Evolutionary conservation across 2,888 invertebrate genomes (phyloP), one percentile per base, ranked within the genome.

Genomic region (Andrena dorsata): DNA sequence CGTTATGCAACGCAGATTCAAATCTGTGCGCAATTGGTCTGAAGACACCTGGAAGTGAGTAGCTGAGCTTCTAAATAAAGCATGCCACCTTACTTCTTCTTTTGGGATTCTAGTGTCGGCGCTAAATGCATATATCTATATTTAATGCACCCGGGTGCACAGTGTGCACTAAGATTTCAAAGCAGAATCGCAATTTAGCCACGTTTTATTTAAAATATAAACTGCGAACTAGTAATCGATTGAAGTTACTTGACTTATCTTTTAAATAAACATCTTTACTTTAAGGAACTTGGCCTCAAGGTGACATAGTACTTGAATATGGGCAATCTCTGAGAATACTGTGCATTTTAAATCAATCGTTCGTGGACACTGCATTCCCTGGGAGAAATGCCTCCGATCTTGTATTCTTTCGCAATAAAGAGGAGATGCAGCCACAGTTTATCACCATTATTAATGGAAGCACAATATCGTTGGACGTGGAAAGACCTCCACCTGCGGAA

Each of bases 241-340:
- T 16, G 2, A 49, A 30, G 30, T 4, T 47, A 53, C 3, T 53
- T 53, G 16, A 61, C 16, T 51, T 41, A 30, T 20, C n/a, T 35
- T n/a, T 70, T 32, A 61, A 35, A 26, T 23, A 20, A 70, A 60
- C 61, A 53, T 72, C 76, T 73, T 58, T 23, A 7, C 61, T 63
- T 71, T 2, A 88, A 94, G 94, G 90, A 83, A 94, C 94, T 26
- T 91, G 88, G 90, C 96, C 96, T 23, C 93, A 92, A 76, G 96
- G 96, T 73, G 95, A 95, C 89, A 95, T 96, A 77, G 92, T 94
- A 72, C 92, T 97, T 70, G 94, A 94, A 83, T 95, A 95, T 90
- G 96, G 97, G 1, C 90, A 95, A 28, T 94, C 96, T 2, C 93
- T 97, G 88, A 95, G 95, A 90, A 95, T 97, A 88, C 95, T 94